Conservation (phyloP, 2,797 vertebrate species). For the Sebastiscus tertius region DNA sequence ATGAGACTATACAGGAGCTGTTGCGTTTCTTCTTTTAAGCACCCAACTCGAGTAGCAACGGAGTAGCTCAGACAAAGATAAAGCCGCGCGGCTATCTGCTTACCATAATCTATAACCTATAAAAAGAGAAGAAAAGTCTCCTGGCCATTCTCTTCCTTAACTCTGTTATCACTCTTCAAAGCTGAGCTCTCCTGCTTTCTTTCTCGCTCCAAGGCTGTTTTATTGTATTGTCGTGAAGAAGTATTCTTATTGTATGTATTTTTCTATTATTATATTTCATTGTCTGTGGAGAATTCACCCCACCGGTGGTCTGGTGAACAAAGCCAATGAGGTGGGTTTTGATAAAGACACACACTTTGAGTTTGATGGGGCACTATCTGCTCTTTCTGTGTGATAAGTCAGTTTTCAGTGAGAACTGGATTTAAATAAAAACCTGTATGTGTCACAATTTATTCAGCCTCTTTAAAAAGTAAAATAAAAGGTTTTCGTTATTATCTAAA, state of each 20-base stretch:
- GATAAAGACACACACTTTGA: slow-evolving; percentile 70
- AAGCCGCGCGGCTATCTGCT: slow-evolving; percentile 74
- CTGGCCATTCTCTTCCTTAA: slow-evolving; percentile 70
- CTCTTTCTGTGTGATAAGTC: slow-evolving; percentile 68
- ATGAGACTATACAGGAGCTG: slow-evolving; percentile 46
- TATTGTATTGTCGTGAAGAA: slow-evolving; percentile 66
- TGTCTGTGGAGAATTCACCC: slow-evolving; percentile 62
- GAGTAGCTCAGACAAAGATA: slow-evolving; percentile 72
- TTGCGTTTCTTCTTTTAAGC: slow-evolving; percentile 70
- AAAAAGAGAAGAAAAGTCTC: slow-evolving; percentile 71
- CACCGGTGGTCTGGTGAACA: slow-evolving; percentile 59
- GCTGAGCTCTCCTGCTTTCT: slow-evolving; percentile 67
- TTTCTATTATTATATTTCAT: slow-evolving; percentile 64
- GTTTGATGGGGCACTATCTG: slow-evolving; percentile 67
- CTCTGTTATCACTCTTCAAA: slow-evolving; percentile 77
- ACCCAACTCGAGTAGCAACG: slow-evolving; percentile 61
- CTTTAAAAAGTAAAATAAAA: slow-evolving; percentile 59
- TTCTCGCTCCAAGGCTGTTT: slow-evolving; percentile 60
- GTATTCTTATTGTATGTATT: slow-evolving; percentile 71
- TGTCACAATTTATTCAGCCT: slow-evolving; percentile 57
- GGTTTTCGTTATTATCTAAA: slow-evolving; percentile 60
- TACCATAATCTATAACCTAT: slow-evolving; percentile 82
- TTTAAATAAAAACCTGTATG: slow-evolving; percentile 48
- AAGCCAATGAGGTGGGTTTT: slow-evolving; percentile 60
- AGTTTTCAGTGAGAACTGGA: slow-evolving; percentile 60